Evolutionary conservation across 2,113 vertebrate species (phyloP), one percentile per base, ranked within the genome.

Genomic region (Penelope pileata): DNA sequence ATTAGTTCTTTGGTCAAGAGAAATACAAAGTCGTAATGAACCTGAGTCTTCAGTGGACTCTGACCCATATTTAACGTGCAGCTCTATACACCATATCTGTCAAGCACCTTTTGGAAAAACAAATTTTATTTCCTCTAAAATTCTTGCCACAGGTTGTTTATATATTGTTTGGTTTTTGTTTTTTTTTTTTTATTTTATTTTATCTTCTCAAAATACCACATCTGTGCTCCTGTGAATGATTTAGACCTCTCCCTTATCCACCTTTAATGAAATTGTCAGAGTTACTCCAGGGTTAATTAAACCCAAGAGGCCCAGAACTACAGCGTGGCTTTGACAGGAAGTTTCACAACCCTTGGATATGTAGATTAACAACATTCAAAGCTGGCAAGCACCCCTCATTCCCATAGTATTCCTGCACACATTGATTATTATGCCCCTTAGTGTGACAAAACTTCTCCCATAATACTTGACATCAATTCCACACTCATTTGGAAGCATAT

Each of bases 251-350:
- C 18, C 24, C 3, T 85, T 0, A 13, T 69, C 23, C 30, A 91
- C 62, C 40, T 76, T 91, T 72, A 90, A 82, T 69, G 40, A 72
- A 90, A 30, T 32, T 66, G 10, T 80, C 78, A 76, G 78, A 56
- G 30, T 66, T 78, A 29, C 10, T 88, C n/a, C 5, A 64, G 48
- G 82, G 82, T 76, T 91, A 90, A 86, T 88, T 90, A 95, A 88
- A 86, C 45, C 45, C 67, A 83, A 88, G 50, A 86, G 62, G 24
- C 24, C 77, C 4, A 4, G 66, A 79, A 50, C 54, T 59, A 84
- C 45, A 69, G 12, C 10, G n/a, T 36, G 24, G 32, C 24, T 64
- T 63, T 54, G 78, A 88, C 15, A 77, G 19, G 42, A 63, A 67
- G 21, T 66, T 42, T 80, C 16, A 36, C 54, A 85, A 76, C 15